Evolutionary conservation across 2,113 vertebrate species (phyloP), one percentile per base, ranked within the genome.

Genomic region (Nothoprocta perdicaria): DNA sequence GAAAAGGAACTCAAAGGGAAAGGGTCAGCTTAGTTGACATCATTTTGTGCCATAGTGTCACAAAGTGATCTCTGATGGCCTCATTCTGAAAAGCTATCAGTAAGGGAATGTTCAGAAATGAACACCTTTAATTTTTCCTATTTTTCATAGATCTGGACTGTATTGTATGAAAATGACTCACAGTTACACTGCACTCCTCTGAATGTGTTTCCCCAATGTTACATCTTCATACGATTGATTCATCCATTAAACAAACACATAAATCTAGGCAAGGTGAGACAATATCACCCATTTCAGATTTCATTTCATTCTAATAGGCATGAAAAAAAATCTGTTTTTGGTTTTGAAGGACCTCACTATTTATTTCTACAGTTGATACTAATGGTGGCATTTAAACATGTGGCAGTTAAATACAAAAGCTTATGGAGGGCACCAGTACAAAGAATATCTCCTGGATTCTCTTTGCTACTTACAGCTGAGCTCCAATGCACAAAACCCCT

Each of bases 381-480:
- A 75, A 78, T 86, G 16, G 40, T 74, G 31, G 35, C 69, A 88
- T 94, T 86, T 91, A 46, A 86, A 50, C 68, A 84, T 41, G 76
- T 80, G 90, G 69, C 69, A 40, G 12, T 63, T 80, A 15, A 88
- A 69, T 84, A 83, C 53, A 90, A 91, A 95, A 95, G 62, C 48
- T 81, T 86, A 82, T 22, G 45, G 72, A 93, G 71, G 96, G 40
- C 78, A 93, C 38, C 73, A 43, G 16, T 17, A 86, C 40, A 62
- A 35, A 80, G 67, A 90, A 68, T 84, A 55, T 67, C 88, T 77
- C 72, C n/a, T 10, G 0, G 15, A 61, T 89, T 7, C 1, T 63
- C 43, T 77, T 19, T 57, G 94, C 95, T 97, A 96, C 96, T 97
- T 97, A 95, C 80, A 84, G 76, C 38, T 88, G 61, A 92, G 41